Evolutionary conservation across 1,140 invertebrate genomes (phyloP).

Genomic region (Aphaenogaster ashmeadi): DNA sequence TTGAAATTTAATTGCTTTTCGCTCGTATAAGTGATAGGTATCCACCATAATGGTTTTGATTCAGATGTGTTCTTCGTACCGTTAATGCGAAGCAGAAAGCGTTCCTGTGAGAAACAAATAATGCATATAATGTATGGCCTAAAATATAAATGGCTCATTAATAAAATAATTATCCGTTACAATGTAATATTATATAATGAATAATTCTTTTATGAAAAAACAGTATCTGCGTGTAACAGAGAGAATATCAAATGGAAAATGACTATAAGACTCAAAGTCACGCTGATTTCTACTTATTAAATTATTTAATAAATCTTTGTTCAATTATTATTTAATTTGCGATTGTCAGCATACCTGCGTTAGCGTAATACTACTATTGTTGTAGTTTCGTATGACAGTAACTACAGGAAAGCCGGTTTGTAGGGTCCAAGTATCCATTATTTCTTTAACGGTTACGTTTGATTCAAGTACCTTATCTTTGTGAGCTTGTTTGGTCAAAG

Average conservation of each 20-base stretch:
- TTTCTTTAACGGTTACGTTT: conserved; percentile 90
- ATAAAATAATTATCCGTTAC: neutral
- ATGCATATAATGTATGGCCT: neutral
- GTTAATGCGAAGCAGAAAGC: conserved; percentile 87
- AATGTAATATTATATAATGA: neutral
- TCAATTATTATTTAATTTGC: neutral
- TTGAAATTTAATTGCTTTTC: conserved; percentile 89
- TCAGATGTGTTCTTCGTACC: conserved; percentile 78
- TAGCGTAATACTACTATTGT: conserved; percentile 87
- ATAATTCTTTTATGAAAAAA: neutral
- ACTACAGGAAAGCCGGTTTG: conserved; percentile 96
- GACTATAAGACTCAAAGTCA: neutral
- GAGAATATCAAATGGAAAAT: neutral
- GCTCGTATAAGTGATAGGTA: conserved; percentile 94
- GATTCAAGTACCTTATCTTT: conserved; percentile 88
- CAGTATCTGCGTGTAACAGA: neutral
- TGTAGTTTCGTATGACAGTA: conserved; percentile 91
- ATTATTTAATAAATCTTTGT: conserved; percentile 1
- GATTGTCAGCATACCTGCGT: conserved; percentile 86
- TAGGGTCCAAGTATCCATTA: conserved; percentile 97
- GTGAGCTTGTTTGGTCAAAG: conserved; percentile 92
- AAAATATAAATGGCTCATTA: neutral
- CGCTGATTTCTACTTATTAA: neutral
- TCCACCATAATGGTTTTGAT: conserved; percentile 91
- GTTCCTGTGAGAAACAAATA: conserved; percentile 85